Evolutionary conservation across 2,888 invertebrate genomes (phyloP).

Genomic region (Hydrotaea diabolus): DNA sequence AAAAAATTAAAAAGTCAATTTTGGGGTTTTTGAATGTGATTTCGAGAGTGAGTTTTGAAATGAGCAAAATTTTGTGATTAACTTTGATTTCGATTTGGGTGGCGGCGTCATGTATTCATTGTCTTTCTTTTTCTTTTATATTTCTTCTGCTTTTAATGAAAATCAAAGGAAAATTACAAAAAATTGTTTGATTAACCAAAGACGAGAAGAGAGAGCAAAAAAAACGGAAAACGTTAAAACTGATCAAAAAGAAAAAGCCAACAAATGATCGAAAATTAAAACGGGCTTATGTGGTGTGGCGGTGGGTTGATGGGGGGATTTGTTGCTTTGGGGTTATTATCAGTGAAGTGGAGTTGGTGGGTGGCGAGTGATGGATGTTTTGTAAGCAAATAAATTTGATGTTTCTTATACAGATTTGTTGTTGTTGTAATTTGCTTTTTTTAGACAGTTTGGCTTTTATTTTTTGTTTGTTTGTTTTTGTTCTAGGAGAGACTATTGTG

Average conservation of each 20-base stretch:
- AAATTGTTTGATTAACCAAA: conserved; percentile 24
- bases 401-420: conserved; percentile 37
- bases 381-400: conserved; percentile 35
- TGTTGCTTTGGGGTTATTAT: neutral
- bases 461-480: conserved; percentile 55
- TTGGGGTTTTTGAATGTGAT: conserved; percentile 36
- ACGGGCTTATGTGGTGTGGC: conserved; percentile 11
- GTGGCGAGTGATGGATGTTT: conserved; percentile 33
- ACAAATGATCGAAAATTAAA: conserved; percentile 54
- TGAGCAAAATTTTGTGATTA: conserved; percentile 29
- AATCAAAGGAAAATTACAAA: conserved; percentile 40
- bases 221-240: conserved; percentile 19
- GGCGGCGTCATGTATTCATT: conserved; percentile 63
- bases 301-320: neutral
- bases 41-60: neutral
- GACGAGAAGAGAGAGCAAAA: neutral
- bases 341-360: neutral
- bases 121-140: conserved; percentile 25
- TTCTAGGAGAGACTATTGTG: conserved; percentile 63
- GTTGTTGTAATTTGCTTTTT: conserved; percentile 51
- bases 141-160: neutral
- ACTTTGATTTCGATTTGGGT: conserved; percentile 37
- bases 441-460: conserved; percentile 65
- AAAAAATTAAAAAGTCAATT: conserved; percentile 10
- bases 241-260: conserved; percentile 62